Evolutionary conservation across 2,113 vertebrate species (phyloP).

Genomic region (Leptobrachium leishanense): DNA sequence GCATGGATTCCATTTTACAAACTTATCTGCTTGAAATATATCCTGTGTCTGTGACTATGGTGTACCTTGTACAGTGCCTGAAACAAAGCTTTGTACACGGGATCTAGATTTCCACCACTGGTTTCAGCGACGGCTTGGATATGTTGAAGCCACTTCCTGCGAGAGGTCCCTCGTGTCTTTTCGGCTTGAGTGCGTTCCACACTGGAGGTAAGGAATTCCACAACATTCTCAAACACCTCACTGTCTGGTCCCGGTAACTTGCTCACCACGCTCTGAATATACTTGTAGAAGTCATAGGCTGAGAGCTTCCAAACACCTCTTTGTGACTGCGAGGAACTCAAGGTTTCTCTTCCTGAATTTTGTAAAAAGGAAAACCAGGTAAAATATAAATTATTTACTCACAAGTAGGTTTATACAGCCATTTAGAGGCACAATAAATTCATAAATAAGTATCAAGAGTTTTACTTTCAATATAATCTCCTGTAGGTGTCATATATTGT

Average conservation of each 20-base stretch:
- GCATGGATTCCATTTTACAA: too few species aligned
- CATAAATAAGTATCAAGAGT: too few species aligned
- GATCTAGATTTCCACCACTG: constrained; percentile 57
- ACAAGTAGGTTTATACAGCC: too few species aligned
- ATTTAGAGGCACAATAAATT: too few species aligned
- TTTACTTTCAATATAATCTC: background rate
- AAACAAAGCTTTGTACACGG: constrained; percentile 65
- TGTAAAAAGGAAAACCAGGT: background rate
- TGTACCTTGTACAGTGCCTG: constrained; percentile 66
- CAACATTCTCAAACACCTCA: constrained; percentile 59
- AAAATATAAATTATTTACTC: too few species aligned
- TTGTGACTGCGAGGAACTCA: constrained; percentile 50
- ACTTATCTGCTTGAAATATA: too few species aligned
- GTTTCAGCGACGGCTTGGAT: constrained; percentile 64
- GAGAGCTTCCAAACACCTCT: constrained; percentile 58
- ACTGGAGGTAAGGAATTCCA: constrained; percentile 62
- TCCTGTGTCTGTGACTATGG: too few species aligned
- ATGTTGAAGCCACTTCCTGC: constrained; percentile 66
- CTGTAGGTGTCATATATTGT: too few species aligned
- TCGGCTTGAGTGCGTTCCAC: constrained; percentile 51
- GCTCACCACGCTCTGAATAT: constrained; percentile 63
- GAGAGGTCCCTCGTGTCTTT: constrained; percentile 51
- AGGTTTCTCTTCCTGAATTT: constrained; percentile 36
- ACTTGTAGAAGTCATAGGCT: constrained; percentile 63
- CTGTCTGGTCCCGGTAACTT: constrained; percentile 60